phyloP scores from a whole-genome alignment of 2,888 invertebrate species.

The Metellina segmentata region DNA sequence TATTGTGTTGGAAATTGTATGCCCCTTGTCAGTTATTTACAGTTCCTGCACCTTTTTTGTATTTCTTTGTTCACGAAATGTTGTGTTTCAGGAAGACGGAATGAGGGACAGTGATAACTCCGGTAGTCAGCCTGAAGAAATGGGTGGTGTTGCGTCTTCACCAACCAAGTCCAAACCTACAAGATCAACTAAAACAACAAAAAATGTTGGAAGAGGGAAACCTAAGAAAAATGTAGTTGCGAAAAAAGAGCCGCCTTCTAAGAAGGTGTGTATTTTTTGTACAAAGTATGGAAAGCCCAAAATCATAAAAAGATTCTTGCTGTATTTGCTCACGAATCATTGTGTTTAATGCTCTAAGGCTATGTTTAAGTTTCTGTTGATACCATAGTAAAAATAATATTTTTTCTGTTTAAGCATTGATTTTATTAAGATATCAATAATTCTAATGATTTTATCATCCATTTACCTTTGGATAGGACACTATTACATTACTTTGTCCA shows the following conservation, averaged over 20 bases:
- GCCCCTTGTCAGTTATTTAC: background rate
- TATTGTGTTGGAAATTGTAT: too few relatives aligned
- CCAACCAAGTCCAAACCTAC: conserved; percentile 25
- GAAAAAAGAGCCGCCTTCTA: conserved; percentile 42
- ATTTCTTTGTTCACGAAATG: background rate
- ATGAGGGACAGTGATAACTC: conserved; percentile 16
- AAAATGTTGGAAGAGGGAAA: conserved; percentile 11
- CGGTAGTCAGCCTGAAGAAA: conserved; percentile 11
- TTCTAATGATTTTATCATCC: too few relatives aligned
- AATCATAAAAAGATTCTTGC: too few relatives aligned
- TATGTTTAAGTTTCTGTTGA: too few relatives aligned
- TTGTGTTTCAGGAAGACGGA: conserved; percentile 6
- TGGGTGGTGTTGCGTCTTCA: conserved; percentile 1
- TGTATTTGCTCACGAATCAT: too few relatives aligned
- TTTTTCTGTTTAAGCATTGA: too few relatives aligned
- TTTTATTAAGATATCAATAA: too few relatives aligned
- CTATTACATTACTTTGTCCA: too few relatives aligned
- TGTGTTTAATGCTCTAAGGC: too few relatives aligned
- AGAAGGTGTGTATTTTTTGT: conserved; percentile 34
- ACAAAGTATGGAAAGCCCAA: background rate
- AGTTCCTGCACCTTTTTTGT: background rate
- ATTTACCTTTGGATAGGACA: too few relatives aligned
- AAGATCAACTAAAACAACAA: background rate
- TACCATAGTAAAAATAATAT: too few relatives aligned
- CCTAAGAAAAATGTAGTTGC: conserved; percentile 24